phyloP scores from a whole-genome alignment of 2,888 invertebrate species.

The Coleophora flavipennella region DNA sequence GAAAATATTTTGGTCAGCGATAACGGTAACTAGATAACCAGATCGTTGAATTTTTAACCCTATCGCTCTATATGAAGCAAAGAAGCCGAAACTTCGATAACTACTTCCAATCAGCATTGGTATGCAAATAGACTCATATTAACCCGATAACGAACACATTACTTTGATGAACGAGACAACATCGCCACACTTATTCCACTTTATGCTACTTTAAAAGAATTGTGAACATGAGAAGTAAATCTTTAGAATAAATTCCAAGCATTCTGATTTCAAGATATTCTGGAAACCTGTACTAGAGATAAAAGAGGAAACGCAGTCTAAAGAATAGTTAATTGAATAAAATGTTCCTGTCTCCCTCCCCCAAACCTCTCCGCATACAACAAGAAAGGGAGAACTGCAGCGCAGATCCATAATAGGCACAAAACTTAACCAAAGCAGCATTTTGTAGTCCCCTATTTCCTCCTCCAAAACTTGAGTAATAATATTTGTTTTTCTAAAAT shows the following conservation, averaged over 20 bases:
- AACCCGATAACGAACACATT: conserved; percentile 30
- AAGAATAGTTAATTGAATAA: too few species aligned
- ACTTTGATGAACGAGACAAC: conserved; percentile 26
- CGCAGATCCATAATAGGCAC: too few species aligned
- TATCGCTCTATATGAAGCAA: conserved; percentile 8
- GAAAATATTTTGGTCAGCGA: conserved; percentile 5
- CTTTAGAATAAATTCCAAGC: background rate
- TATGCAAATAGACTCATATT: conserved; percentile 38
- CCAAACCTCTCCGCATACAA: too few species aligned
- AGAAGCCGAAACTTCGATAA: conserved; percentile 25
- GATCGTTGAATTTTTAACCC: background rate
- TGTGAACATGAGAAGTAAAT: conserved; percentile 1
- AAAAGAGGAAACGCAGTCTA: too few species aligned
- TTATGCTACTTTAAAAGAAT: conserved; percentile 17
- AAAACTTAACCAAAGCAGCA: too few species aligned
- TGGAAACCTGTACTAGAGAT: too few species aligned
- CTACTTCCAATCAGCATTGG: conserved; percentile 33
- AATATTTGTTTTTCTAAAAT: too few species aligned
- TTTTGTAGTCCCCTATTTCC: too few species aligned
- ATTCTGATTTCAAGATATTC: too few species aligned
- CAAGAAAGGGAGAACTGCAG: too few species aligned
- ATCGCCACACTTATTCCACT: conserved; percentile 19
- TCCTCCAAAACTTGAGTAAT: too few species aligned
- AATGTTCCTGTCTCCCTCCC: too few species aligned
- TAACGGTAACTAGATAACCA: conserved; percentile 5